A percentile compares a stretch with the other conserved stretches of the same genome.
phyloP scores from a whole-genome alignment of 2,113 vertebrate genomes.

The Dromas ardeola region DNA sequence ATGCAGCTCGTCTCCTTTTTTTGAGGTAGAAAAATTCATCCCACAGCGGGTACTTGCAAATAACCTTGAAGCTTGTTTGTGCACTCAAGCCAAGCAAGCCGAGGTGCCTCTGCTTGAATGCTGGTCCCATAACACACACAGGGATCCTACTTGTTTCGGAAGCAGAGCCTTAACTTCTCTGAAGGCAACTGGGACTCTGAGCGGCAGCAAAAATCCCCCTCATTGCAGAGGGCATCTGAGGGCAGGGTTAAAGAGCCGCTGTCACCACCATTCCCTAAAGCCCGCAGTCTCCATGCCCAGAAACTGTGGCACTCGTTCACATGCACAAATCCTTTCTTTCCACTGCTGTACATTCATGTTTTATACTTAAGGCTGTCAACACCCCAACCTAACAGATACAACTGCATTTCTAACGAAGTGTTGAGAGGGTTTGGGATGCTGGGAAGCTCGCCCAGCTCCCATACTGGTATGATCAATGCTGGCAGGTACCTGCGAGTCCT shows the following conservation, averaged over 20 bases:
- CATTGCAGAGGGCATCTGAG: background rate
- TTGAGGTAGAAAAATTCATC: background rate
- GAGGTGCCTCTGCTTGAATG: background rate
- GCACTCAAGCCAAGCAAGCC: background rate
- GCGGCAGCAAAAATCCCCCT: background rate
- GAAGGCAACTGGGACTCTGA: background rate
- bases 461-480: no score
- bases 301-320: fast-evolving
- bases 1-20: background rate
- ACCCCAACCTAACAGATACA: background rate
- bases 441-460: background rate
- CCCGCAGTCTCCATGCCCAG: background rate
- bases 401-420: background rate
- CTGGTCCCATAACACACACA: background rate
- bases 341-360: background rate
- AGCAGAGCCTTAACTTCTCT: background rate
- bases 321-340: background rate
- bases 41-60: background rate
- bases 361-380: background rate
- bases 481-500: background rate
- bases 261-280: background rate
- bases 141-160: background rate
- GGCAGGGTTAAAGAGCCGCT: background rate
- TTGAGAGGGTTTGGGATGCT: background rate
- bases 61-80: background rate